Conservation (phyloP, 2,797 vertebrate species). For the Orientallactaga sibirica region DNA sequence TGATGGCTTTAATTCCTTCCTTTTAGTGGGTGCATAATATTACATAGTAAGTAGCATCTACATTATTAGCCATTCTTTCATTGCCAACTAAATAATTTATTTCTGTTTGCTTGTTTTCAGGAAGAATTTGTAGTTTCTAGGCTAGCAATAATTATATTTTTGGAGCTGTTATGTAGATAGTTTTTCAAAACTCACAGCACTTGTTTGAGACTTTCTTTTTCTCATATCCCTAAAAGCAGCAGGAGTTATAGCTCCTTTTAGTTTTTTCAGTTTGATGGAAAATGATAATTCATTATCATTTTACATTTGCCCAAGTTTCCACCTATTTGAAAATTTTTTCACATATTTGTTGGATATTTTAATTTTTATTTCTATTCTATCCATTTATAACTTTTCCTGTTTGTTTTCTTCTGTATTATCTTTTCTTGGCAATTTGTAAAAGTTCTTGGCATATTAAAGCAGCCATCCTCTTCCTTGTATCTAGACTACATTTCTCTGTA, state of each 20-base stretch:
- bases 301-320: background rate
- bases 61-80: background rate
- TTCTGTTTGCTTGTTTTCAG: constrained; percentile 32
- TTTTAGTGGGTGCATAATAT: background rate
- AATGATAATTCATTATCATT: constrained; percentile 21
- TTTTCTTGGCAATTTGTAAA: background rate
- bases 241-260: background rate
- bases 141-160: background rate
- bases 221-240: background rate
- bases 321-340: background rate
- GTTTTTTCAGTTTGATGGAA: background rate
- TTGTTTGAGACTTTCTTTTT: background rate
- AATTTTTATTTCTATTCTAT: background rate
- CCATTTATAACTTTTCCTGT: background rate
- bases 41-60: background rate
- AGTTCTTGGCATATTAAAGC: background rate
- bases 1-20: background rate
- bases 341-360: background rate
- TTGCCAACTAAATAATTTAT: background rate
- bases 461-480: background rate
- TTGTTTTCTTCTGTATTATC: background rate
- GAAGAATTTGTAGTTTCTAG: background rate
- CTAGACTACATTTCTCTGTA: background rate
- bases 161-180: background rate
- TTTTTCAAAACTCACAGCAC: background rate